Evolutionary conservation across 2,888 invertebrate species (phyloP).

Genomic region (Colletes collaris): DNA sequence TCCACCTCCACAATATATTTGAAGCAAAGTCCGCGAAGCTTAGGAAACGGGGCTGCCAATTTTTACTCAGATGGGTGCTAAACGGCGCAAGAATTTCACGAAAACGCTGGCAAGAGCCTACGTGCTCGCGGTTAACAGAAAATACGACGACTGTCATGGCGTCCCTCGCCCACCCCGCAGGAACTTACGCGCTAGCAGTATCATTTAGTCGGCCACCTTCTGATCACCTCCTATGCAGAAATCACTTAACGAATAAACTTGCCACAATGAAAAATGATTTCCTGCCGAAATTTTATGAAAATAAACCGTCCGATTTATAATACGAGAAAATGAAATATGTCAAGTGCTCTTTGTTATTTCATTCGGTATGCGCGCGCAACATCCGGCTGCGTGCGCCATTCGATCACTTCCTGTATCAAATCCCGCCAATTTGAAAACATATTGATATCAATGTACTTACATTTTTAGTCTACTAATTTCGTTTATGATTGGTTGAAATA

Average conservation of each 20-base stretch:
- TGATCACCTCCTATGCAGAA: constrained; percentile 8
- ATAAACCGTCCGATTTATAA: constrained; percentile 19
- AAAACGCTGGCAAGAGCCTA: constrained; percentile 62
- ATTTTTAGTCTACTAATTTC: no score
- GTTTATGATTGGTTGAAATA: no score
- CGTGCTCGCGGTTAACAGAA: constrained; percentile 74
- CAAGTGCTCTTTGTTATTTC: constrained; percentile 45
- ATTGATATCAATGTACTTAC: no score
- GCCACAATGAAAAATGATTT: constrained; percentile 39
- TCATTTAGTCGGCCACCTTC: constrained; percentile 17
- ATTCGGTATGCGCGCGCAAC: constrained; percentile 71
- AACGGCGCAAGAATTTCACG: constrained; percentile 58
- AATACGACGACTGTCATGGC: constrained; percentile 80
- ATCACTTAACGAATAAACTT: constrained; percentile 8
- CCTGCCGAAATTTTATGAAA: constrained; percentile 18
- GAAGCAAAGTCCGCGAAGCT: constrained; percentile 34
- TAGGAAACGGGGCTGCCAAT: constrained; percentile 49
- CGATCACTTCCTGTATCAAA: constrained; percentile 56
- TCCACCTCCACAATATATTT: constrained; percentile 51
- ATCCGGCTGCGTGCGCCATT: constrained; percentile 66
- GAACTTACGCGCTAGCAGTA: constrained; percentile 64
- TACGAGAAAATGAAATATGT: constrained; percentile 52
- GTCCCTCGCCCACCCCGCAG: constrained; percentile 75
- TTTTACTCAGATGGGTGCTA: constrained; percentile 41
- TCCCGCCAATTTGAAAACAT: constrained; percentile 43